These are phyloP conservation scores for Mythimna loreyi DNA, from an alignment of 2,888 invertebrate genomes.

Conservation along the genomic window DNA sequence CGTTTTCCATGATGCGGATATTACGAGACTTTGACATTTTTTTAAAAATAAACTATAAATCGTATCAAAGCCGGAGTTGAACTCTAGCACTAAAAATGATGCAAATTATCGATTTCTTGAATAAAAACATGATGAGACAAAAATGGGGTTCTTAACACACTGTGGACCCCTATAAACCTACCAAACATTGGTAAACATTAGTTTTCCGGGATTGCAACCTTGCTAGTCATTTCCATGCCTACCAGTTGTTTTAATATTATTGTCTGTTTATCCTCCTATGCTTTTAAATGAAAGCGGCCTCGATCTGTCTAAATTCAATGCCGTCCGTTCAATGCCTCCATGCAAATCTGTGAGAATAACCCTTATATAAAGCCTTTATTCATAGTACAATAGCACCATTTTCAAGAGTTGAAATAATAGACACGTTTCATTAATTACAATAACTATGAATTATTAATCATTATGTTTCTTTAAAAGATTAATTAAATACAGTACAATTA, in stretches of 20 bases:
- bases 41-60: no score
- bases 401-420: neutral
- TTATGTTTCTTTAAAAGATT: neutral
- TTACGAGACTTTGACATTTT: no score
- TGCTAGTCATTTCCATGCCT: slow-evolving; percentile 6
- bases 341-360: slow-evolving; percentile 40
- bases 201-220: slow-evolving; percentile 31
- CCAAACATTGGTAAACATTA: slow-evolving; percentile 23
- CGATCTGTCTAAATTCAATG: slow-evolving; percentile 61
- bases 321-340: slow-evolving; percentile 63
- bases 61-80: no score
- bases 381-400: slow-evolving; percentile 13
- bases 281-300: slow-evolving; percentile 59
- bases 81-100: no score
- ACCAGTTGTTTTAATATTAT: slow-evolving; percentile 15
- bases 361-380: slow-evolving; percentile 16
- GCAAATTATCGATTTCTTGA: no score
- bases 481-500: neutral
- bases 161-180: slow-evolving; percentile 11
- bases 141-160: no score
- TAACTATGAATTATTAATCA: slow-evolving; percentile 8
- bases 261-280: slow-evolving; percentile 46
- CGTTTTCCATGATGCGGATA: no score
- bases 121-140: no score
- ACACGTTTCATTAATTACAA: neutral